phyloP scores from a whole-genome alignment of 2,113 vertebrate species.

The Polypterus bichir region DNA sequence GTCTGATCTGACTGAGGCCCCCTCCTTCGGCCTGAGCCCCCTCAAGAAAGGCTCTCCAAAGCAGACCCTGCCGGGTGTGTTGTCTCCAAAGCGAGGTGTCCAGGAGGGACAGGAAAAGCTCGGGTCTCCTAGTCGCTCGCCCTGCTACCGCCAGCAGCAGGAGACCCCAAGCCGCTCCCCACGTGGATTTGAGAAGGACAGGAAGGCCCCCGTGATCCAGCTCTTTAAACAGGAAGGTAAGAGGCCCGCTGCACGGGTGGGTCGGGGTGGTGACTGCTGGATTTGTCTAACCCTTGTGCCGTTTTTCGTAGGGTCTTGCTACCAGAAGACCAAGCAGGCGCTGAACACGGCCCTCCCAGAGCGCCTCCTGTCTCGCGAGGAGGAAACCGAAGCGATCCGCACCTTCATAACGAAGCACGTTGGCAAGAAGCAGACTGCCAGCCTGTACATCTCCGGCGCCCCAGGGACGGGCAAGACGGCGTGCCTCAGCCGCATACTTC shows the following conservation, averaged over 20 bases:
- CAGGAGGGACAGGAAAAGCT: background rate
- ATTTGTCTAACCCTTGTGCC: background rate
- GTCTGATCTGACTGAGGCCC: background rate
- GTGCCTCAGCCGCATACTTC: slow-evolving; percentile 68
- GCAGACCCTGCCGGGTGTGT: too few species aligned
- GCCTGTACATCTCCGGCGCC: slow-evolving; percentile 84
- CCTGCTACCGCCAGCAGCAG: background rate
- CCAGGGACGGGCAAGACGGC: slow-evolving; percentile 89
- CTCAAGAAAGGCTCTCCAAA: background rate
- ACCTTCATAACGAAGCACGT: slow-evolving; percentile 62
- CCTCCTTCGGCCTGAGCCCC: background rate
- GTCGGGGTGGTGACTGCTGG: background rate
- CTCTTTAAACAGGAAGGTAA: slow-evolving; percentile 65
- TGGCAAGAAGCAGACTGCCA: slow-evolving; percentile 47
- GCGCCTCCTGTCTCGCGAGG: slow-evolving; percentile 62
- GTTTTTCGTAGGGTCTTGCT: slow-evolving; percentile 54
- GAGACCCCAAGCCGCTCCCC: slow-evolving; percentile 33
- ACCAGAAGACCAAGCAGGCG: slow-evolving; percentile 66
- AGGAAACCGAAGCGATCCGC: slow-evolving; percentile 48
- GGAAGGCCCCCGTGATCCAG: slow-evolving; percentile 19
- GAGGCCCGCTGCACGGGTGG: slow-evolving; percentile 10
- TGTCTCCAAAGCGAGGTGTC: too few species aligned
- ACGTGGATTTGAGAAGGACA: background rate
- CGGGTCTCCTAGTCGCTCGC: background rate
- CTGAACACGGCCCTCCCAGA: slow-evolving; percentile 72